A percentile compares a stretch with the other conserved stretches of the same genome.
These are phyloP conservation scores for Drosophila acutilabella DNA, from an alignment of 2,888 invertebrate genomes.

Conservation along the genomic window DNA sequence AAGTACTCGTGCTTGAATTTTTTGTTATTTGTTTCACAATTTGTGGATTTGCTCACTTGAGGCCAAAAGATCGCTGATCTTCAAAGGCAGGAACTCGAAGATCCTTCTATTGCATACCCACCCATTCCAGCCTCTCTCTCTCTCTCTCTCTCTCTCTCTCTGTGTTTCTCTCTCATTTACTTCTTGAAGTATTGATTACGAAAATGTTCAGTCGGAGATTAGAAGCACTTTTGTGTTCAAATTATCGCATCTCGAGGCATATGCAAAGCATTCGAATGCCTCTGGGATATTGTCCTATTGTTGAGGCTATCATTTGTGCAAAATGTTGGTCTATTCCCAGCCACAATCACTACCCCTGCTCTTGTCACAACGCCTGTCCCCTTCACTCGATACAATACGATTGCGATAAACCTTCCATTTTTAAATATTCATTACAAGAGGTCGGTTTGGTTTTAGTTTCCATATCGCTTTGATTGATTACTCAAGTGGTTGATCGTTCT, in stretches of 20 bases:
- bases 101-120: not conserved
- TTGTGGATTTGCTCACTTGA: constrained; percentile 70
- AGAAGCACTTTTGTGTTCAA: constrained; percentile 75
- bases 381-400: constrained; percentile 30
- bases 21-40: constrained; percentile 78
- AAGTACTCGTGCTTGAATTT: constrained; percentile 39
- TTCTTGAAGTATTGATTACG: constrained; percentile 67
- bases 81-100: constrained; percentile 40
- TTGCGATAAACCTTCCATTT: constrained; percentile 73
- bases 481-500: constrained; percentile 76
- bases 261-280: constrained; percentile 57
- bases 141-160: not conserved
- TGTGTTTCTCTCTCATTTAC: not conserved
- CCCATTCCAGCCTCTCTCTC: not conserved
- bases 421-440: constrained; percentile 79
- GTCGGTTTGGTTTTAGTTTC: constrained; percentile 28
- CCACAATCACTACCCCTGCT: constrained; percentile 10
- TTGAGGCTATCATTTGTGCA: constrained; percentile 75
- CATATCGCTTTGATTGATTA: constrained; percentile 78
- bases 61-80: constrained; percentile 58
- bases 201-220: constrained; percentile 59
- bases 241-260: constrained; percentile 63
- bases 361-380: no score
- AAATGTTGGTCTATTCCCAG: constrained; percentile 54
- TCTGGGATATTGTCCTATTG: constrained; percentile 72